phyloP scores from a whole-genome alignment of 2,797 vertebrate genomes.

The Rhyacichthys aspro region DNA sequence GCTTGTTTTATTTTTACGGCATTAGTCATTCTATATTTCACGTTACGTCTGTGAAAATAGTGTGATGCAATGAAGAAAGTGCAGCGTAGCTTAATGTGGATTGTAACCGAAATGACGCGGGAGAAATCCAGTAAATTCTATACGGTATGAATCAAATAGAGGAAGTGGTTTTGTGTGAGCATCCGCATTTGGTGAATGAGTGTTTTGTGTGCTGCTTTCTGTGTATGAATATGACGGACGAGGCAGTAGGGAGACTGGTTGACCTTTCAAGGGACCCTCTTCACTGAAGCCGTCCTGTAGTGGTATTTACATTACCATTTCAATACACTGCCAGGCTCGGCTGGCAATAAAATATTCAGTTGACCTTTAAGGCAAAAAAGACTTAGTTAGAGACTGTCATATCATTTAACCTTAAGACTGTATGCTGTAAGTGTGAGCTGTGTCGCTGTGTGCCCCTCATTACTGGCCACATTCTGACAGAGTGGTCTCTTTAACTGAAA shows the following conservation, averaged over 20 bases:
- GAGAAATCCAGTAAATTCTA: slow-evolving; percentile 30
- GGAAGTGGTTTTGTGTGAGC: slow-evolving; percentile 14
- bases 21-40: too few relatives aligned
- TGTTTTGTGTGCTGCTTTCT: slow-evolving; percentile 9
- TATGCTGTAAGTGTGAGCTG: slow-evolving; percentile 63
- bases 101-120: slow-evolving; percentile 43
- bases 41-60: too few relatives aligned
- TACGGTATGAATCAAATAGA: slow-evolving; percentile 9
- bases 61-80: slow-evolving; percentile 14
- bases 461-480: slow-evolving; percentile 71
- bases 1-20: slow-evolving; percentile 37
- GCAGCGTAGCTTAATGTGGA: slow-evolving; percentile 43
- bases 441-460: slow-evolving; percentile 74
- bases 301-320: slow-evolving; percentile 85
- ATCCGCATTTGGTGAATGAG: slow-evolving; percentile 9
- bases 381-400: slow-evolving; percentile 82
- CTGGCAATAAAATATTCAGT: slow-evolving; percentile 81
- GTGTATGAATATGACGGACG: slow-evolving; percentile 31
- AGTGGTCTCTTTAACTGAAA: slow-evolving; percentile 64
- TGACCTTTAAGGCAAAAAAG: slow-evolving; percentile 83
- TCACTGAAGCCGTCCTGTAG: slow-evolving; percentile 77
- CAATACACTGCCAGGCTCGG: slow-evolving; percentile 76
- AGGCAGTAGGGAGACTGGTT: slow-evolving; percentile 52
- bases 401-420: slow-evolving; percentile 83
- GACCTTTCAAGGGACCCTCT: slow-evolving; percentile 77